A percentile compares a stretch with the other conserved stretches of the same genome.
These are phyloP conservation scores for Hypomecis atomaria DNA, from an alignment of 2,888 invertebrate species.

Conservation along the genomic window DNA sequence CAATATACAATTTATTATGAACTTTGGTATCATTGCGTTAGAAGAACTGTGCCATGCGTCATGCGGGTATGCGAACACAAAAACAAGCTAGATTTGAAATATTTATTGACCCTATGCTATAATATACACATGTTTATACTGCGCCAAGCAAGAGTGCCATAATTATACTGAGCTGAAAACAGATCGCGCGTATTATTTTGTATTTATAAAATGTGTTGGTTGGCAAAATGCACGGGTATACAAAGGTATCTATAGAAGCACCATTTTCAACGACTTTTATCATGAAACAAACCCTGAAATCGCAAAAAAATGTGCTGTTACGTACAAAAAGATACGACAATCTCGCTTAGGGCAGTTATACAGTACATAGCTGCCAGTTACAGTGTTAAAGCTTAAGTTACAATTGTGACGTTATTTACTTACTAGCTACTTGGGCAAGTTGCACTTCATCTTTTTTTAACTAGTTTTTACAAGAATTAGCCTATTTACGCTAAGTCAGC, in stretches of 20 bases:
- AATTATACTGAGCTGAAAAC: not conserved
- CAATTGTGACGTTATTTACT: constrained; percentile 45
- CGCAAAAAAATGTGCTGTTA: too few species aligned
- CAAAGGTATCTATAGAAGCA: too few species aligned
- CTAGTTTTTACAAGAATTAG: too few species aligned
- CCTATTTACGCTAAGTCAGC: not conserved
- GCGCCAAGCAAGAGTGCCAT: constrained; percentile 11
- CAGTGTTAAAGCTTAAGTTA: constrained; percentile 56
- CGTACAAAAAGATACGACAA: not conserved
- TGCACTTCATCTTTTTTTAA: not conserved
- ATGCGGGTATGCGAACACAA: constrained; percentile 68
- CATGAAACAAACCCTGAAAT: too few species aligned
- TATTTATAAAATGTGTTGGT: not conserved
- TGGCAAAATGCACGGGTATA: too few species aligned
- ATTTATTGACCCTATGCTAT: constrained; percentile 60
- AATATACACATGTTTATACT: constrained; percentile 47
- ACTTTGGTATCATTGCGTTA: not conserved
- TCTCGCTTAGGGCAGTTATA: constrained; percentile 23
- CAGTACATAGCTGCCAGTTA: constrained; percentile 41
- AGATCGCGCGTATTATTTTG: not conserved
- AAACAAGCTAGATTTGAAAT: constrained; percentile 63
- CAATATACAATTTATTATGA: not conserved
- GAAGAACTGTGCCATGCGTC: constrained; percentile 48
- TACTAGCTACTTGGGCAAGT: constrained; percentile 30
- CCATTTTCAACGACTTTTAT: too few species aligned